These are phyloP conservation scores for Periophthalmodon schlosseri DNA, from an alignment of 2,113 vertebrate species.

Conservation along the genomic window DNA sequence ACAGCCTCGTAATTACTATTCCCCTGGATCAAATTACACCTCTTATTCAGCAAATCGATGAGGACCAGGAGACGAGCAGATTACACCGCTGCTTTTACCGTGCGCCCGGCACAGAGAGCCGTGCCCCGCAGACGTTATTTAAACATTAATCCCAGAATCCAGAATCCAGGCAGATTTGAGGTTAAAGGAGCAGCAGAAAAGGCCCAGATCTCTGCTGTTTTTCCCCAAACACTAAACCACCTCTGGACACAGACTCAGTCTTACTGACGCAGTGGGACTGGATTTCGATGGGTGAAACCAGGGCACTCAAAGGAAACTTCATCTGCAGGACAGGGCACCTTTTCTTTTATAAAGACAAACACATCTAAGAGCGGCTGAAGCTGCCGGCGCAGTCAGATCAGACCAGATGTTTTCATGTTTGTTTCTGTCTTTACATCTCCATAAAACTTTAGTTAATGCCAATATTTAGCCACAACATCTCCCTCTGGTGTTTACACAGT, in stretches of 20 bases:
- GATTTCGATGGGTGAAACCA: neutral
- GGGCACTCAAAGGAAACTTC: neutral
- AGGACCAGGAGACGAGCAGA: slow-evolving; percentile 50
- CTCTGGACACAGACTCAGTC: neutral
- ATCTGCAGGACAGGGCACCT: neutral
- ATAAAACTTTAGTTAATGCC: no score
- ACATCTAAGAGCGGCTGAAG: no score
- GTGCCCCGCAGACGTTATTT: slow-evolving; percentile 61
- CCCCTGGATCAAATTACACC: slow-evolving; percentile 66
- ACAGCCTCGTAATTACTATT: slow-evolving; percentile 56
- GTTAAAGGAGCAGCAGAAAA: slow-evolving; percentile 19
- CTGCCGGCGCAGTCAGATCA: neutral
- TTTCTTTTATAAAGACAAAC: neutral
- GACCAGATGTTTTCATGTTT: neutral
- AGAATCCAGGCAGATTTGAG: slow-evolving; percentile 29
- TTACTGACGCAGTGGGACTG: neutral
- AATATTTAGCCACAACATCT: no score
- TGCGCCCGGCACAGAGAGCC: slow-evolving; percentile 63
- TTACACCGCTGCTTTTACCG: slow-evolving; percentile 51
- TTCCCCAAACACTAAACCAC: neutral
- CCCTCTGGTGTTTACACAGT: no score
- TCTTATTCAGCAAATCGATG: slow-evolving; percentile 65
- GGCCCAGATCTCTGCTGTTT: neutral
- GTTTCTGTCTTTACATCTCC: no score
- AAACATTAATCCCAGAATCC: slow-evolving; percentile 57